These are phyloP conservation scores for Merluccius polli DNA, from an alignment of 2,797 vertebrate genomes.

Conservation along the genomic window DNA sequence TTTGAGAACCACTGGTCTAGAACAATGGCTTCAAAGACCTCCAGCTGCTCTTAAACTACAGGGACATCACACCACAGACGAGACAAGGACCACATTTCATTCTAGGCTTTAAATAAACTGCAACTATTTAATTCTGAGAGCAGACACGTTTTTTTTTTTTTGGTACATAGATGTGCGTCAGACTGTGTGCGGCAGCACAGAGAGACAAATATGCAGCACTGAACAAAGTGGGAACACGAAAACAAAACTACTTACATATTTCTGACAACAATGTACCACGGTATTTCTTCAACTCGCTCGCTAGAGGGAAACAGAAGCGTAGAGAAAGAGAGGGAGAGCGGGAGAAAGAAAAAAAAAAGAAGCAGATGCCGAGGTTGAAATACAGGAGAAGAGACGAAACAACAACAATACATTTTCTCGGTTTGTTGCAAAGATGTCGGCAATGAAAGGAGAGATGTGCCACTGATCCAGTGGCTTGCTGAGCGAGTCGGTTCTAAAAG, in stretches of 20 bases:
- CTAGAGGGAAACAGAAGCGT: slow-evolving; percentile 54
- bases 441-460: slow-evolving; percentile 58
- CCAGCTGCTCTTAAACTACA: neutral
- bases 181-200: slow-evolving; percentile 43
- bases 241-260: slow-evolving; percentile 59
- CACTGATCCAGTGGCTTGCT: slow-evolving; percentile 56
- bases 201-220: slow-evolving; percentile 56
- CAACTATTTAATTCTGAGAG: neutral
- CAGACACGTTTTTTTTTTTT: neutral
- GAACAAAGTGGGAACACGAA: slow-evolving; percentile 54
- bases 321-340: slow-evolving; percentile 13
- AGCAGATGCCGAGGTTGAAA: slow-evolving; percentile 49
- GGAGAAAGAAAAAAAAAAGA: slow-evolving; percentile 22
- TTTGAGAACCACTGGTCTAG: no score
- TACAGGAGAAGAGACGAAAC: slow-evolving; percentile 45
- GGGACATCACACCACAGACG: neutral
- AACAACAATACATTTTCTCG: slow-evolving; percentile 57
- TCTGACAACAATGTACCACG: slow-evolving; percentile 68
- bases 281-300: slow-evolving; percentile 61
- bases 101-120: neutral
- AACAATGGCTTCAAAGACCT: neutral
- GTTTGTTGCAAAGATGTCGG: slow-evolving; percentile 60
- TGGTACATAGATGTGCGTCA: slow-evolving; percentile 24
- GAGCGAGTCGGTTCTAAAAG: slow-evolving; percentile 62
- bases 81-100: neutral